A percentile compares a stretch with the other conserved stretches of the same genome.
phyloP scores from a whole-genome alignment of 2,888 invertebrate genomes.

The Gnatocerus cornutus region DNA sequence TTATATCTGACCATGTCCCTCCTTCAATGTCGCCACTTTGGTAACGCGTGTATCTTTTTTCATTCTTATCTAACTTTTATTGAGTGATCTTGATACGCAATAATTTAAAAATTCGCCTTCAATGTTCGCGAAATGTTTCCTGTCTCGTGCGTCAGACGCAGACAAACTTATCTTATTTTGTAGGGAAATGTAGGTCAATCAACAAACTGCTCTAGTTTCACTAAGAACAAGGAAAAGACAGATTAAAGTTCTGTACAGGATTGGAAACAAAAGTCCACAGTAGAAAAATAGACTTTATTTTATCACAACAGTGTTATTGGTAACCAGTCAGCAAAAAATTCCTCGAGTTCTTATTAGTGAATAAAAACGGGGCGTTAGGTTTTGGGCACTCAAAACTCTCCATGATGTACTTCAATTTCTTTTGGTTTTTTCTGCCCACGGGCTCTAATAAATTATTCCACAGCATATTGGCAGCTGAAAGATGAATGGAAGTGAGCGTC shows the following conservation, averaged over 20 bases:
- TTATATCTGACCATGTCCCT: conserved; percentile 8
- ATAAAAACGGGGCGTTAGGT: conserved; percentile 76
- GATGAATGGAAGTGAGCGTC: neutral
- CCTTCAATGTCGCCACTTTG: neutral
- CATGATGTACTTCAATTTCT: conserved; percentile 74
- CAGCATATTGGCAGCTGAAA: conserved; percentile 79
- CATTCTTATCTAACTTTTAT: conserved; percentile 4
- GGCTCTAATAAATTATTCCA: conserved; percentile 85
- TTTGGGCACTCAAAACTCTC: conserved; percentile 78
- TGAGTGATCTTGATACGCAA: conserved; percentile 1
- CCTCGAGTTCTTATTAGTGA: conserved; percentile 76
- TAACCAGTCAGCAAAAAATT: conserved; percentile 69
- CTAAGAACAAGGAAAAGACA: neutral
- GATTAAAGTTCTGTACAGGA: neutral
- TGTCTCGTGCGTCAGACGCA: conserved; percentile 10
- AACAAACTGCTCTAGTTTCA: conserved; percentile 9
- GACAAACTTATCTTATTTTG: conserved; percentile 5
- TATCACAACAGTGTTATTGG: conserved; percentile 63
- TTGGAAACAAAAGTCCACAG: neutral
- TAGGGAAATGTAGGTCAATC: conserved; percentile 14
- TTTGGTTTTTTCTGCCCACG: conserved; percentile 77
- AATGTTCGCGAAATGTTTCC: conserved; percentile 2
- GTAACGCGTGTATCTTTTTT: neutral
- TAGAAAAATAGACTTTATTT: conserved; percentile 23
- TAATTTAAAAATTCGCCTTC: neutral